Evolutionary conservation across 2,113 vertebrate genomes (phyloP).

Genomic region (Plestiodon gilberti): DNA sequence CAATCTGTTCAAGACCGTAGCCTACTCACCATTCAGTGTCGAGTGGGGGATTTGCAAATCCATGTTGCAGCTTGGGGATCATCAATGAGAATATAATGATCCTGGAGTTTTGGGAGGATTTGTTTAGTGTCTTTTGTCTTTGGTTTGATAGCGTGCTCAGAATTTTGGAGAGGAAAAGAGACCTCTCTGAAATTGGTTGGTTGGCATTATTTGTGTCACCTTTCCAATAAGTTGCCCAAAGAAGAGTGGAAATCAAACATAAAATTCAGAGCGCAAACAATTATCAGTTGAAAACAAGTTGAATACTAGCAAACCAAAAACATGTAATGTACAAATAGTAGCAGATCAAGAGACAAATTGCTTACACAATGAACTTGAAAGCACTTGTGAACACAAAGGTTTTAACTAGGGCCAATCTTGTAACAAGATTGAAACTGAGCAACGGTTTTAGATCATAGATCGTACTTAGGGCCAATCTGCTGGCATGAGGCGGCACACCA

Average conservation of each 20-base stretch:
- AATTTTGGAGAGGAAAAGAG: not conserved
- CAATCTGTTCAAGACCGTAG: constrained; percentile 66
- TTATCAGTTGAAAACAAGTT: not conserved
- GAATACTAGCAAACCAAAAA: too few species aligned
- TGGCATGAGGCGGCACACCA: too few species aligned
- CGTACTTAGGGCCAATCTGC: too few species aligned
- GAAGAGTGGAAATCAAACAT: not conserved
- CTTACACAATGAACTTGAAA: too few species aligned
- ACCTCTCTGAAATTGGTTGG: too few species aligned
- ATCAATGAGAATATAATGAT: constrained; percentile 3
- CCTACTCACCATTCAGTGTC: constrained; percentile 58
- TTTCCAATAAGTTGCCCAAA: not conserved
- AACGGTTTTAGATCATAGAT: too few species aligned
- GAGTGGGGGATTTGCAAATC: constrained; percentile 32
- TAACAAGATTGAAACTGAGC: too few species aligned
- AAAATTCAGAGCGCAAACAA: not conserved
- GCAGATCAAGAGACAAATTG: too few species aligned
- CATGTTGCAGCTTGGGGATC: constrained; percentile 41
- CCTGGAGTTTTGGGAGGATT: not conserved
- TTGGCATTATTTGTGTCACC: not conserved
- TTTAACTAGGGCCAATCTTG: too few species aligned
- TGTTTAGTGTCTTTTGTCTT: constrained; percentile 15
- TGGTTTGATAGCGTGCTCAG: constrained; percentile 31
- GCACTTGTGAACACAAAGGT: too few species aligned
- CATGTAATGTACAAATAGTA: too few species aligned